Percentiles rank a stretch among this genome's conserved stretches.
phyloP scores from a whole-genome alignment of 2,113 vertebrate species.

The Gasterosteus aculeatus region DNA sequence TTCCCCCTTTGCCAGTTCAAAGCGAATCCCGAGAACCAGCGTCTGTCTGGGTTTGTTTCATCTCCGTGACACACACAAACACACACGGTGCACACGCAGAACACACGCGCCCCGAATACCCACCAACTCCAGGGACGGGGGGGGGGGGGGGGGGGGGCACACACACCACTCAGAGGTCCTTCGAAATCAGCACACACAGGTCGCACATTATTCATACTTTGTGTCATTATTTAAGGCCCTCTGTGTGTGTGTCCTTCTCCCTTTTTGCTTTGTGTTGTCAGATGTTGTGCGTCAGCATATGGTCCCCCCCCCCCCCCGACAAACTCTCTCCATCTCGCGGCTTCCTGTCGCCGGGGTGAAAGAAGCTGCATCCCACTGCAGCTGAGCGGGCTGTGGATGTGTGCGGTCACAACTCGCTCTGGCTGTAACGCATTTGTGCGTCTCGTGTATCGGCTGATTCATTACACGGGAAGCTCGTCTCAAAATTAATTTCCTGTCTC shows the following conservation, averaged over 20 bases:
- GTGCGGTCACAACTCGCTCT: slow-evolving; percentile 4
- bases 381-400: background rate
- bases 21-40: slow-evolving; percentile 39
- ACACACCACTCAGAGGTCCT: no score
- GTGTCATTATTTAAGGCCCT: slow-evolving; percentile 45
- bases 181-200: slow-evolving; percentile 36
- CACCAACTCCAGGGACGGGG: no score
- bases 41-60: slow-evolving; percentile 57
- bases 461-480: slow-evolving; percentile 67
- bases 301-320: background rate
- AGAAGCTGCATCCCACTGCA: slow-evolving; percentile 17
- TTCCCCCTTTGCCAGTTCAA: slow-evolving; percentile 54
- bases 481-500: slow-evolving; percentile 74
- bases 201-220: slow-evolving; percentile 58
- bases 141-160: no score
- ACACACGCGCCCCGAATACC: no score
- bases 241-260: background rate
- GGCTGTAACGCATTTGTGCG: slow-evolving; percentile 26
- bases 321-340: background rate
- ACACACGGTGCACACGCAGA: slow-evolving; percentile 14
- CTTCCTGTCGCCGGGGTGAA: background rate
- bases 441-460: slow-evolving; percentile 39
- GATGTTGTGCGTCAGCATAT: slow-evolving; percentile 1
- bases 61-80: slow-evolving; percentile 9
- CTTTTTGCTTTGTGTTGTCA: slow-evolving; percentile 1